phyloP scores from a whole-genome alignment of 2,797 vertebrate genomes.

The Dromococcyx pavoninus region DNA sequence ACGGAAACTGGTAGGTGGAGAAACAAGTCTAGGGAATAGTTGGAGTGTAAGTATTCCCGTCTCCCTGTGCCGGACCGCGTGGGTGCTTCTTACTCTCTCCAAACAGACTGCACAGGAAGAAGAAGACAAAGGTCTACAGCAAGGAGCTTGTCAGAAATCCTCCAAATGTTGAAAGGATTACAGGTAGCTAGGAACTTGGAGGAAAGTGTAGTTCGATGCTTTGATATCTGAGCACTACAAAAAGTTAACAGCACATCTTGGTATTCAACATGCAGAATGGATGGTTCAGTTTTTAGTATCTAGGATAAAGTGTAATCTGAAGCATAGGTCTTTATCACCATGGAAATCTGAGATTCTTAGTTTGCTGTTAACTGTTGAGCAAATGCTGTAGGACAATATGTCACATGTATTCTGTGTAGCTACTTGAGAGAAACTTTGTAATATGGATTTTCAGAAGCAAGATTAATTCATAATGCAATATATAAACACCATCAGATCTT shows the following conservation, averaged over 20 bases:
- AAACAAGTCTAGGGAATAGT: background rate
- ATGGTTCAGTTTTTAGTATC: background rate
- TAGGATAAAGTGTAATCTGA: background rate
- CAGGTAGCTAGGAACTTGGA: background rate
- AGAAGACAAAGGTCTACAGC: background rate
- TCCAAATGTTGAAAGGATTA: background rate
- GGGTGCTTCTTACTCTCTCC: background rate
- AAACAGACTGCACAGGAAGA: background rate
- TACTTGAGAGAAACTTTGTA: background rate
- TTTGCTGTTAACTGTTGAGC: background rate
- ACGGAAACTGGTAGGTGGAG: background rate
- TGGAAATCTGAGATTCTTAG: background rate
- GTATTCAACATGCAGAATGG: background rate
- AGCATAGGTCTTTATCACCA: background rate
- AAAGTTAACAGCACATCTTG: background rate
- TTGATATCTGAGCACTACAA: background rate
- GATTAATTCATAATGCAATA: background rate
- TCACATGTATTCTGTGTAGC: too few species aligned
- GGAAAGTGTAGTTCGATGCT: background rate
- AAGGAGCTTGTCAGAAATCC: background rate
- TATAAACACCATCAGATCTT: background rate
- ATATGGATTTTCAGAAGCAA: background rate
- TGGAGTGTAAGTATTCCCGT: background rate
- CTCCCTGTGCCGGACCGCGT: background rate
- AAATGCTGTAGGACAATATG: background rate